phyloP scores from a whole-genome alignment of 2,888 invertebrate genomes.

The Phyto melanocephala region DNA sequence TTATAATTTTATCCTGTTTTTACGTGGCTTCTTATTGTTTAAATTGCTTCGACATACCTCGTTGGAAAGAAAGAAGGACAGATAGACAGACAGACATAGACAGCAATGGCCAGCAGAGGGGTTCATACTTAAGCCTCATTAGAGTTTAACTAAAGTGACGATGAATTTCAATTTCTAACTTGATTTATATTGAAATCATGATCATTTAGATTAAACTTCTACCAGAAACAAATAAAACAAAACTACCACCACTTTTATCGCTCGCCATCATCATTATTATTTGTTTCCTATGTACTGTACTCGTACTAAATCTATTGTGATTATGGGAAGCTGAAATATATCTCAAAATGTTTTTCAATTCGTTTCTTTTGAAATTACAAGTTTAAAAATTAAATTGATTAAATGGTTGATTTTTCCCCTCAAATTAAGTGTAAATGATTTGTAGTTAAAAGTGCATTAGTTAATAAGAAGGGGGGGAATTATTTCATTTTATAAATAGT shows the following conservation, averaged over 20 bases:
- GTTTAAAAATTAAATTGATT: constrained; percentile 41
- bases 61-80: background rate
- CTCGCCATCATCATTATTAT: constrained; percentile 42
- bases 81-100: background rate
- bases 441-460: constrained; percentile 9
- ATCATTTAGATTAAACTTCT: constrained; percentile 39
- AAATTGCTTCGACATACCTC: constrained; percentile 22
- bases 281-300: constrained; percentile 25
- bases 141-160: constrained; percentile 74
- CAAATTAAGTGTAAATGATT: constrained; percentile 58
- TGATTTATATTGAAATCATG: constrained; percentile 74
- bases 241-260: constrained; percentile 44
- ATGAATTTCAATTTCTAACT: constrained; percentile 76
- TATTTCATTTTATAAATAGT: background rate
- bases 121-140: constrained; percentile 57
- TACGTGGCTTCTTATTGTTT: constrained; percentile 28
- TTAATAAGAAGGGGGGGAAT: background rate
- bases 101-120: constrained; percentile 16
- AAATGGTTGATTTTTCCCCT: constrained; percentile 19
- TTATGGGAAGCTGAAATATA: constrained; percentile 28
- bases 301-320: constrained; percentile 14
- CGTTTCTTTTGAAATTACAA: background rate
- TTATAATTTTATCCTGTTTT: constrained; percentile 5
- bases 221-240: background rate
- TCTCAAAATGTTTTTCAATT: constrained; percentile 52